Evolutionary conservation across 2,113 vertebrate genomes (phyloP), one percentile per base, ranked within the genome.

Genomic region (Platysternon megacephalum): DNA sequence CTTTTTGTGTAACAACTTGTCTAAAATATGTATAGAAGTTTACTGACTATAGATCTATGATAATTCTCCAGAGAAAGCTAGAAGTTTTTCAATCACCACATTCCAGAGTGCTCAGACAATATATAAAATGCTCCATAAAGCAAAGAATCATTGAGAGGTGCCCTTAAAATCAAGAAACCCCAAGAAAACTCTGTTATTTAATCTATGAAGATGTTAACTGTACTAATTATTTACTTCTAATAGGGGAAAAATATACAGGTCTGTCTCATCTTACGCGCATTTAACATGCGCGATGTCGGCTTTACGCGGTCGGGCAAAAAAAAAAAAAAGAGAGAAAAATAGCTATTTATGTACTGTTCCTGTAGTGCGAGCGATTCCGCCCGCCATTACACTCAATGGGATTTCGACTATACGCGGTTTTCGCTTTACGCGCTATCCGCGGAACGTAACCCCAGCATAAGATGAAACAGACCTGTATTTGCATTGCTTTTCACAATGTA

Each of bases 21-120:
- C 85, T 96, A 98, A 97, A 97, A 97, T 95, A 97, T 92, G 93
- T 92, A 89, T 82, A 90, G 48, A 39, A 91, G 83, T 96, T 97
- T 97, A 56, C 90, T 96, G 90, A 92, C 94, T 97, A 46, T 82
- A 89, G 88, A 95, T 83, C 58, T 85, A 80, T 2, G 16, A 91
- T 81, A 93, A 93, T 83, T 97, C 93, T 97, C 44, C 16, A 35
- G 89, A 96, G 89, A 94, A 96, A 93, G 79, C 39, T 91, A 61
- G 65, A 42, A 91, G 24, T 92, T 97, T 97, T 97, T 97, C 94
- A 94, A 39, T 93, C 91, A 92, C 82, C 85, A 92, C 95, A 51
- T 84, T 97, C 58, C 46, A 85, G 79, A 84, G 78, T 21, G 58
- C 72, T 92, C 89, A 86, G 97, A 91, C 85, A 87, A 53, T 48